Base-by-base conservation (phyloP, 2,888 invertebrate genomes). In the Myathropa florea region DNA sequence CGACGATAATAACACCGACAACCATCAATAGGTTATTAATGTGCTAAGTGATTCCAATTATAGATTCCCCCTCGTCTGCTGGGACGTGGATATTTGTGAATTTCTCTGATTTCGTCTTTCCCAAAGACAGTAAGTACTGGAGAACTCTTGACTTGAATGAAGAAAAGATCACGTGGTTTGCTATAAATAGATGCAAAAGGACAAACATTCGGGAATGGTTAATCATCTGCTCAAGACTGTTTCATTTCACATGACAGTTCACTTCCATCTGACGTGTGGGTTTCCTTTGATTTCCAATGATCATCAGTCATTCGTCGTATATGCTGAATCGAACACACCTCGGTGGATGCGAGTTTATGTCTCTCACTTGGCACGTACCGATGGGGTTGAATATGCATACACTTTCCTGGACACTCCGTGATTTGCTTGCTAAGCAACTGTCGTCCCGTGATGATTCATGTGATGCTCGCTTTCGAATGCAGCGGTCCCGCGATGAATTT, bases 241-340 rank as follows among this genome's bases (percentile, higher is more conserved):
- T 71, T 46, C 39, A 39, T 59, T 46, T 60, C 46, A 57, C 21
- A 57, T 68, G 46, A n/a, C 39, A 46, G n/a, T 23, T 21, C 68
- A 57, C 7, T 33, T 33, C 9, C 14, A 23, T 61, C 60, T 61
- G 61, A 71, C 61, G 71, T 26, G 21, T 18, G n/a, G n/a, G 18
- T 46, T 26, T 46, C 21, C 23, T 39, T 21, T 36, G 57, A 4
- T 10, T 12, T 23, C 2, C 12, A 18, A 3, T 14, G 9, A 24
- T 28, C 60, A 14, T 39, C 21, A n/a, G 10, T 71, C 14, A 60
- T 14, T 26, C 21, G 7, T 18, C 30, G 33, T 23, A 14, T 55
- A 28, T 10, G 33, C 18, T 21, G 21, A 57, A 57, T 21, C 18
- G 28, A 64, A 21, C 12, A 65, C n/a, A 28, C 65, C 57, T 59